Base-by-base conservation (phyloP, 2,888 invertebrate genomes). In the Bruchidius siliquastri region DNA sequence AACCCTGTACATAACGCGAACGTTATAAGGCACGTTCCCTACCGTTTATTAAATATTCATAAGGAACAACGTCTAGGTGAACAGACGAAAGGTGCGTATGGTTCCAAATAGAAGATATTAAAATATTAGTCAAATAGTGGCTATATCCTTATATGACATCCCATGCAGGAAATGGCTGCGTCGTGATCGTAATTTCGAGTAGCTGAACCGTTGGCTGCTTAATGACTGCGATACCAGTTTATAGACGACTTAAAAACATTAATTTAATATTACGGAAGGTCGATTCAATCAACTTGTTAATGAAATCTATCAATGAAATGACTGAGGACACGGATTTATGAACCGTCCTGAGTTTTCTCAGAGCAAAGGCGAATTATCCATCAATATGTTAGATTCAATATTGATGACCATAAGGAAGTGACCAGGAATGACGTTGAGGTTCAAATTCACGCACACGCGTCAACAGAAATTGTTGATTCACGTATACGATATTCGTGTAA, bases 171-270 rank as follows among this genome's bases (percentile, higher is more conserved):
- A 74, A 71, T 73, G 70, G 72, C 30, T 71, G 49, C 8, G 68
- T 72, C 77, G 77, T 75, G 76, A 77, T 74, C 71, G 71, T 74
- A 70, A 77, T 76, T 72, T 69, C 75, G 71, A 77, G 73, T 73
- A 72, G 70, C 71, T 74, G 72, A 76, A 77, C 76, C 74, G 77
- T 76, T 77, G 21, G 13, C 10, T 68, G 21, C 10, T 21, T 22
- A 68, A 68, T 68, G 74, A 73, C 72, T 77, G 67, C 70, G 49
- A 49, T 49, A 49, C 49, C 49, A 49, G 49, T 49, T 49, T 49
- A 18, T 49, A 49, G 49, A 49, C 13, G 49, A 49, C 6, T 18
- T 49, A 77, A 77, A 77, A 76, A 77, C 73, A 75, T 75, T 71
- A 70, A 70, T 70, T 26, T 21, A 10, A 21, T 21, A 21, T 68